Conservation (phyloP, 1,140 invertebrate genomes). For the Halyomorpha halys region DNA sequence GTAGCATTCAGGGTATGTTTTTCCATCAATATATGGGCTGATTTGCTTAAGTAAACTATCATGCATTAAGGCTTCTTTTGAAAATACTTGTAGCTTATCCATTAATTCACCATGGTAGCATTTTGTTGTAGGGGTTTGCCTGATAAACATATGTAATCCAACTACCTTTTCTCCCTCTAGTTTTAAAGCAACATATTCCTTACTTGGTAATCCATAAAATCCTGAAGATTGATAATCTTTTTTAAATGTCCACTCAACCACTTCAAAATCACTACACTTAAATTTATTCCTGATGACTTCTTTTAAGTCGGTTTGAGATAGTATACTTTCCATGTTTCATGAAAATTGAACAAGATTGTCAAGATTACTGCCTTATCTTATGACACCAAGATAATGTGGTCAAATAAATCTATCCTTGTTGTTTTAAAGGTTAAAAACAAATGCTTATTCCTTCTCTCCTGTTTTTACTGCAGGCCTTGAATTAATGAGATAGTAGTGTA, state of each 20-base stretch:
- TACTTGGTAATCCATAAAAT: constrained; percentile 12
- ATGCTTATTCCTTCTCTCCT: too few relatives aligned
- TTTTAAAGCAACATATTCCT: constrained; percentile 1
- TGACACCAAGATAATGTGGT: neutral
- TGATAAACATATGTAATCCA: constrained; percentile 1
- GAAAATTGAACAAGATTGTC: neutral
- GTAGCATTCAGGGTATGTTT: constrained; percentile 17
- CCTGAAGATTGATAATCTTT: constrained; percentile 8
- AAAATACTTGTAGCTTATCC: neutral
- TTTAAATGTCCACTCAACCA: constrained; percentile 9
- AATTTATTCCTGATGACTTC: constrained; percentile 7
- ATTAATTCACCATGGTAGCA: neutral
- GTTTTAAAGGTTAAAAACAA: neutral
- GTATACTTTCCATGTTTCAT: constrained; percentile 4
- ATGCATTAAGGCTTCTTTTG: constrained; percentile 16
- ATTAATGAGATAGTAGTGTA: too few relatives aligned
- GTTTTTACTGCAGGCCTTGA: too few relatives aligned
- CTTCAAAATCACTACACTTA: constrained; percentile 10
- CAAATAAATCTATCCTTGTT: constrained; percentile 3
- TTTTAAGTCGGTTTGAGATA: neutral
- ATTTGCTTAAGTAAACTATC: constrained; percentile 1
- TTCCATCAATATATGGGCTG: constrained; percentile 6
- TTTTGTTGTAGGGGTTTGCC: neutral
- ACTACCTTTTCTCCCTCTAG: neutral
- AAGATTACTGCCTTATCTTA: constrained; percentile 1